These are phyloP conservation scores for Mus minutoides DNA, from an alignment of 2,797 vertebrate genomes.

Conservation along the genomic window DNA sequence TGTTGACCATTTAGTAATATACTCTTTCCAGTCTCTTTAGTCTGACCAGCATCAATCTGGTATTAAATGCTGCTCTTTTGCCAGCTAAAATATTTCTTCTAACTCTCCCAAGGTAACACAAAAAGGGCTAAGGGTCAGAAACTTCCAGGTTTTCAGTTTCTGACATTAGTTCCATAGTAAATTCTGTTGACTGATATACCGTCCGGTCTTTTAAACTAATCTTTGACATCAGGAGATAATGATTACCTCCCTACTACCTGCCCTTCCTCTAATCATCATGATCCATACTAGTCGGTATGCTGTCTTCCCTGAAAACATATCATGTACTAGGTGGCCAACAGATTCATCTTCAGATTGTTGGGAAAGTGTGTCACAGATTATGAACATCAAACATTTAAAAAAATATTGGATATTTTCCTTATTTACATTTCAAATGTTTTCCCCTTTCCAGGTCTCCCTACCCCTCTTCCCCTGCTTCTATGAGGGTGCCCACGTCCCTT, in stretches of 20 bases:
- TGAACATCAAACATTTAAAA: background rate
- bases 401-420: no score
- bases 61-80: conserved; percentile 67
- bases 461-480: no score
- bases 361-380: background rate
- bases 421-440: no score
- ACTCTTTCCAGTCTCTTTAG: conserved; percentile 63
- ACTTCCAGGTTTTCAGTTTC: conserved; percentile 48
- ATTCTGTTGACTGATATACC: conserved; percentile 68
- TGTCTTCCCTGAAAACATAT: conserved; percentile 46
- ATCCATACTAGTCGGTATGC: background rate
- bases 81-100: conserved; percentile 70
- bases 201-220: conserved; percentile 59
- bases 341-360: background rate
- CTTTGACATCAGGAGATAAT: conserved; percentile 65
- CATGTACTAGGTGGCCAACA: background rate
- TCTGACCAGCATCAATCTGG: conserved; percentile 51
- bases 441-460: no score
- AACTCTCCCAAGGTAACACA: conserved; percentile 66
- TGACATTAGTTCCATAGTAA: conserved; percentile 75
- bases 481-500: no score
- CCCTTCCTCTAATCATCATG: background rate
- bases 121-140: conserved; percentile 60
- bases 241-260: conserved; percentile 1
- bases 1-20: conserved; percentile 23